Evolutionary conservation across 2,797 vertebrate species (phyloP).

Genomic region (Falco cherrug): DNA sequence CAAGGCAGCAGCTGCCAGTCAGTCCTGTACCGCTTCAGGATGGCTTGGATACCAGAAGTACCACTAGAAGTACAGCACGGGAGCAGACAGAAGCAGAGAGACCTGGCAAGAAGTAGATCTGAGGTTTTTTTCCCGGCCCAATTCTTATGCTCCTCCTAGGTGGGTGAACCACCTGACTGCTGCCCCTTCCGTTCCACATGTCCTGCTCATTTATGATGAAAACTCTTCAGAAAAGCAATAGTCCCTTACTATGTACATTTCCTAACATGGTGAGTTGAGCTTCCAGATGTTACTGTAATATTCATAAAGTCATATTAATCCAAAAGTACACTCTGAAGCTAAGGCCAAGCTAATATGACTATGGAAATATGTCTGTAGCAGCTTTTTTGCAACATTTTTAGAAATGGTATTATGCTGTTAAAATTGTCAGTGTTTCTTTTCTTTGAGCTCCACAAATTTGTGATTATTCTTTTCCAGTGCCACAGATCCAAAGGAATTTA

Average conservation of each 20-base stretch:
- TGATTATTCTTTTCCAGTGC: background rate
- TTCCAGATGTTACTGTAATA: background rate
- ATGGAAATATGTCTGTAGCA: background rate
- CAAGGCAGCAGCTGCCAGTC: background rate
- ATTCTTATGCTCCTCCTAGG: background rate
- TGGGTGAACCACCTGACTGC: background rate
- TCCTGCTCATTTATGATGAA: background rate
- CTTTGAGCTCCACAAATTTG: background rate
- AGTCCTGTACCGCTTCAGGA: too few species aligned
- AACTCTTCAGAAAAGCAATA: background rate
- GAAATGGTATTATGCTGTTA: background rate
- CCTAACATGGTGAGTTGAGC: background rate
- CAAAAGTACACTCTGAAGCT: background rate
- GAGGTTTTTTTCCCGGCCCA: background rate
- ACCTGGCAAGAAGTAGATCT: rapidly evolving
- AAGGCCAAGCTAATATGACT: background rate
- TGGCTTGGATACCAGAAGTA: background rate
- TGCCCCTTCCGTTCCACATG: background rate
- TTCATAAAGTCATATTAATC: background rate
- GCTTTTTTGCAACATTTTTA: background rate
- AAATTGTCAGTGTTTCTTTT: background rate
- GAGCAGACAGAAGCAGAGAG: background rate
- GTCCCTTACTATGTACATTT: background rate
- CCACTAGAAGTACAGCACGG: background rate
- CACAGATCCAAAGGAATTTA: background rate